Evolutionary conservation across 2,888 invertebrate genomes (phyloP), one percentile per base, ranked within the genome.

Genomic region (Smittia sp.): DNA sequence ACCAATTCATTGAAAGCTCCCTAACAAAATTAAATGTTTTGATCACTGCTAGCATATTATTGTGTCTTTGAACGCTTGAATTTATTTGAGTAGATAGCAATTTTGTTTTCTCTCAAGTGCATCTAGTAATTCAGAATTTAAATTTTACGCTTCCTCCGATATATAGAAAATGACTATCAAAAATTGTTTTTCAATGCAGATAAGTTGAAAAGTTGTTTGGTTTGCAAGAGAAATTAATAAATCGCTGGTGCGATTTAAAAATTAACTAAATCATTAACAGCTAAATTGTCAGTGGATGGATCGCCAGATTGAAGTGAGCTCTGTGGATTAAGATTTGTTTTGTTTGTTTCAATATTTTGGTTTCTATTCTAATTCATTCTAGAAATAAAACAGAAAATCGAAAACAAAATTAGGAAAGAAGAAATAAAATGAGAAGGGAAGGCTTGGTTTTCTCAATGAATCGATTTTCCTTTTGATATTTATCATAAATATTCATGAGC

Each of bases 211-310:
- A 54, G 20, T 41, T 67, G 52, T 24, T 72, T 39, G 22, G 52
- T 58, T 54, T 66, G 25, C 41, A 74, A 65, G 74, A 69, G 62
- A 72, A 74, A 74, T 68, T 58, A 74, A 74, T 38, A 63, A 58
- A 69, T 73, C 74, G 70, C 75, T 76, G n/a, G n/a, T n/a, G 74
- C 74, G 73, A 46, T 46, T 27, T 63, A 27, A 27, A 63, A 27
- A 27, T 63, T 22, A 84, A 90, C 90, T 84, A 90, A 85, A 84
- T 90, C 90, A 81, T 89, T 90, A 81, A 90, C 90, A 78, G 89
- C 82, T 41, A 73, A 86, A 79, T 72, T 72, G 88, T 87, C 80
- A 87, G 87, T 79, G 83, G 84, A 80, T 84, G 85, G 80, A 83
- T 82, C 78, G 82, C 81, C 78, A 76, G 85, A 85, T 80, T 89